Evolutionary conservation across 2,888 invertebrate genomes (phyloP), one percentile per base, ranked within the genome.

Genomic region (Rhingia rostrata): DNA sequence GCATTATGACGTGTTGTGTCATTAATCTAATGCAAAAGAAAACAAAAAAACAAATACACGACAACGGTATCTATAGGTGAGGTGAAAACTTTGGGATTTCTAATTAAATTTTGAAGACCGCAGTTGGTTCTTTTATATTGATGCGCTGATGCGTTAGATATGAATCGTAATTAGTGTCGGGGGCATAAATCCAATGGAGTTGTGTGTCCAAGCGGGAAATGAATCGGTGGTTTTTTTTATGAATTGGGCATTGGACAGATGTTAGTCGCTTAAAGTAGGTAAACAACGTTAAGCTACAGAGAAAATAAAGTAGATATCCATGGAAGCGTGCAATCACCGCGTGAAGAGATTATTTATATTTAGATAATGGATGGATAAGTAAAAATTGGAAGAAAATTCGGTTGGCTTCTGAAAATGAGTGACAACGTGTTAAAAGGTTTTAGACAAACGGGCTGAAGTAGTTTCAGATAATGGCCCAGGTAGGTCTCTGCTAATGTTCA

Each of bases 1-100:
- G 72, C 73, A 80, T 69, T 69, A 63, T 63, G 67, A 74, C 54
- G 51, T 72, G 83, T 73, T 78, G 78, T 73, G 83, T 78, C 77
- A 83, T 72, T 73, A 63, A 78, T 83, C 73, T 72, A 73, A 61
- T 70, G 82, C 66, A 78, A 78, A 73, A 30, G 14, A 78, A 51
- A 70, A 54, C 66, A 47, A 47, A 54, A 22, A 54, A n/a, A 12
- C 6, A 49, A 58, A 30, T 58, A 70, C 49, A 63, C 41, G 43
- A n/a, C 49, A 12, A 39, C 35, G 7, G 35, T 4, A 37, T 9
- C 12, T 35, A 37, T 12, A 4, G 30, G 3, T 53, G 35, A 60
- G 32, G 75, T 67, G 67, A 77, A 75, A 60, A 60, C 60, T 66
- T 30, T 39, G n/a, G 43, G 37, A 66, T 51, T 66, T 66, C 45